Percentiles rank a stretch among this genome's conserved stretches.
Conservation (phyloP, 2,113 vertebrate genomes). For the Myiagra hebetior region DNA sequence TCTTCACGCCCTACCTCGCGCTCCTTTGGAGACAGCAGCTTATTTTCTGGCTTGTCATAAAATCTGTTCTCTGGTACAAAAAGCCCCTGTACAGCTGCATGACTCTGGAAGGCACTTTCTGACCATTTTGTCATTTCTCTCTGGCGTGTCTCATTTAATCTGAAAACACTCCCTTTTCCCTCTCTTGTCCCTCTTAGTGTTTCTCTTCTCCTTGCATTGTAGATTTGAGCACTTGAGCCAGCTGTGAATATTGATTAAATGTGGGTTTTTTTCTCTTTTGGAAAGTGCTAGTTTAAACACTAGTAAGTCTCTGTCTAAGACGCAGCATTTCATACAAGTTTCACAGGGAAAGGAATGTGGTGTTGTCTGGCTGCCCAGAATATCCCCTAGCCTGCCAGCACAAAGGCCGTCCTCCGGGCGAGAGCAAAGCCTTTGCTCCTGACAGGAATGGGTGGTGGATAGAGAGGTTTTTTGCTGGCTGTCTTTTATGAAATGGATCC, state of each 20-base stretch:
- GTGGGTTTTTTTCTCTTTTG: background rate
- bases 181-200: background rate
- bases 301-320: background rate
- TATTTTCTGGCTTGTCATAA: background rate
- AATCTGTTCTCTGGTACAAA: background rate
- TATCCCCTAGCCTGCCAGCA: background rate
- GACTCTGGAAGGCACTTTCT: background rate
- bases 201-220: background rate
- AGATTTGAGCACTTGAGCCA: background rate
- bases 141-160: background rate
- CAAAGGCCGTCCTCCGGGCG: background rate
- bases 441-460: background rate
- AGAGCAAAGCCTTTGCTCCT: background rate
- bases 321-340: background rate
- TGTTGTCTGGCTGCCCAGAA: background rate
- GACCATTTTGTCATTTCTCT: background rate
- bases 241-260: slow-evolving; percentile 1
- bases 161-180: background rate
- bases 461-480: background rate
- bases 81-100: background rate
- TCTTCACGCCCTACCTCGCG: background rate
- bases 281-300: background rate
- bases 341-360: background rate
- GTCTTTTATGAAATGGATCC: background rate
- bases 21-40: background rate